Conservation (phyloP, 1,140 invertebrate genomes). For the Habropoda laboriosa region DNA sequence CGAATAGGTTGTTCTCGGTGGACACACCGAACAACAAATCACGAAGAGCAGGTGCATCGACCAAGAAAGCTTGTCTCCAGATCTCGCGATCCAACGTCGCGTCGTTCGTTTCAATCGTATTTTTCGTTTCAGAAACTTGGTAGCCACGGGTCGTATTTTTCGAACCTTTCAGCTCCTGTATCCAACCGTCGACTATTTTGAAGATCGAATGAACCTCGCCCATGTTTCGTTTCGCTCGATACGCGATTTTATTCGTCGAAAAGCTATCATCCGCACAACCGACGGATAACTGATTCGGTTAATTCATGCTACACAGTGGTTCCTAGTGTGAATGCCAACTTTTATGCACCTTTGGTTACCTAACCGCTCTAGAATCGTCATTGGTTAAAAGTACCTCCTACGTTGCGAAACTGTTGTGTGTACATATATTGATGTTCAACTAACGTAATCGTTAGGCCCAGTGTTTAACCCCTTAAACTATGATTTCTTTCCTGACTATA, state of each 20-base stretch:
- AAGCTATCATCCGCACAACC: constrained; percentile 38
- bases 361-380: constrained; percentile 62
- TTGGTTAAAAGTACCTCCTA: constrained; percentile 59
- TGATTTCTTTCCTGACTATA: too few relatives aligned
- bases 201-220: constrained; percentile 44
- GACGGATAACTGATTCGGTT: constrained; percentile 49
- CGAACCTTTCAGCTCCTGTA: neutral
- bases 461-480: too few relatives aligned
- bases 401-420: constrained; percentile 52
- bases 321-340: constrained; percentile 20
- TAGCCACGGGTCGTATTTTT: neutral
- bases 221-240: constrained; percentile 17
- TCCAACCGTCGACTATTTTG: constrained; percentile 21
- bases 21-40: constrained; percentile 58
- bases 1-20: constrained; percentile 47
- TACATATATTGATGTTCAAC: neutral
- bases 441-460: too few relatives aligned
- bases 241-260: constrained; percentile 16
- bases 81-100: neutral
- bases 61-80: constrained; percentile 38
- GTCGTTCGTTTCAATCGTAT: constrained; percentile 28
- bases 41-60: constrained; percentile 52
- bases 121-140: neutral
- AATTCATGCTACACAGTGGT: neutral
- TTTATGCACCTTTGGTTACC: constrained; percentile 57